phyloP scores from a whole-genome alignment of 2,113 vertebrate genomes.

The Arvicanthis niloticus region DNA sequence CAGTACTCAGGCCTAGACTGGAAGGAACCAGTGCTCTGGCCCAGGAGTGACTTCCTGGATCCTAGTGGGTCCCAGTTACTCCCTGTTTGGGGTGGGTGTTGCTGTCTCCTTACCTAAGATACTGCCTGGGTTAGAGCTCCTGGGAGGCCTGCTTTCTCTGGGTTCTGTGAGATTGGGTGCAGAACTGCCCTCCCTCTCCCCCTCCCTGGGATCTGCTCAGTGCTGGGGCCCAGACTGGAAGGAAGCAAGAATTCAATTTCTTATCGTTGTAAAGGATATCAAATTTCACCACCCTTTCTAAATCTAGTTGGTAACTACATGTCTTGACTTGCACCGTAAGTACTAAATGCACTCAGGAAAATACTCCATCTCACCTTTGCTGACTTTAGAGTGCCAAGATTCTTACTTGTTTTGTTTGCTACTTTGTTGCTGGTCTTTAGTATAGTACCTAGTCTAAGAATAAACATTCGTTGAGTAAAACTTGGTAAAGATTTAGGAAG shows the following conservation, averaged over 20 bases:
- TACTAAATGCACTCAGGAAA: not conserved
- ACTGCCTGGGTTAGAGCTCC: too few species aligned
- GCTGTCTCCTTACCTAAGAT: too few species aligned
- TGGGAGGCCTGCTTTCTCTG: too few species aligned
- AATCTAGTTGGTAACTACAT: not conserved
- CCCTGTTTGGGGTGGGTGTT: too few species aligned
- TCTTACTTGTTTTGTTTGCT: not conserved
- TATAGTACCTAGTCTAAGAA: not conserved
- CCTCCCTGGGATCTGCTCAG: too few species aligned
- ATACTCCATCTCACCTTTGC: not conserved
- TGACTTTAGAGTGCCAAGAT: not conserved
- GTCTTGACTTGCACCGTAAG: not conserved
- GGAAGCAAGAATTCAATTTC: not conserved
- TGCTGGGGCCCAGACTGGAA: too few species aligned
- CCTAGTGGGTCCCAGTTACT: too few species aligned
- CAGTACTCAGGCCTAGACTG: too few species aligned
- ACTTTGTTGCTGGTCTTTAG: not conserved
- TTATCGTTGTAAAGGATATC: not conserved
- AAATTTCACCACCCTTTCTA: not conserved
- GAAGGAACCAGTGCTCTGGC: too few species aligned
- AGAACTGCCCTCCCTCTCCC: too few species aligned
- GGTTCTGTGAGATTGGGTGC: too few species aligned
- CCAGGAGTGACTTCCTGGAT: too few species aligned
- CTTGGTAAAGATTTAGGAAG: constrained; percentile 2
- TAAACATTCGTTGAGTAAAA: not conserved